phyloP scores from a whole-genome alignment of 2,888 invertebrate species.

The Antheraea assamensis region DNA sequence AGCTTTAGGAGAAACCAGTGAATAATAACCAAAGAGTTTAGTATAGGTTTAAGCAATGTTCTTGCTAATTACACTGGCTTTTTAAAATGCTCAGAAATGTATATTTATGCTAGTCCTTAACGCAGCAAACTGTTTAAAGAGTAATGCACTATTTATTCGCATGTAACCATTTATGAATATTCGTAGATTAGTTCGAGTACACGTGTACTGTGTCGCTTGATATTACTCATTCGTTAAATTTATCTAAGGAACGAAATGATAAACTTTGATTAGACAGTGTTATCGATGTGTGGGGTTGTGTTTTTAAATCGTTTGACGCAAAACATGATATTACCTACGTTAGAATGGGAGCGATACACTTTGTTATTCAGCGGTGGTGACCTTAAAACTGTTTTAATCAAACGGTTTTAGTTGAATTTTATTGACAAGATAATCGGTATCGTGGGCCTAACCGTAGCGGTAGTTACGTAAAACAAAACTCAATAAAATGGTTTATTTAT shows the following conservation, averaged over 20 bases:
- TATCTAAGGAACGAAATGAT: slow-evolving; percentile 47
- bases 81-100: slow-evolving; percentile 47
- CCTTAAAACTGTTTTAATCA: slow-evolving; percentile 14
- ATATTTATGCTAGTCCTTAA: slow-evolving; percentile 71
- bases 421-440: slow-evolving; percentile 39
- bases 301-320: slow-evolving; percentile 50
- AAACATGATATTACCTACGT: slow-evolving; percentile 43
- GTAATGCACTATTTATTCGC: slow-evolving; percentile 60
- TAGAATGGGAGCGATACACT: slow-evolving; percentile 40
- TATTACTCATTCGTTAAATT: slow-evolving; percentile 58
- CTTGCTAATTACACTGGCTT: slow-evolving; percentile 51
- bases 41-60: slow-evolving; percentile 45
- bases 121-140: slow-evolving; percentile 62
- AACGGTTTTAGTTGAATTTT: slow-evolving; percentile 34
- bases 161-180: slow-evolving; percentile 56
- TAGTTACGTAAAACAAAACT: neutral
- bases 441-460: slow-evolving; percentile 45
- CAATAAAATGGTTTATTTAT: neutral
- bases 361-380: slow-evolving; percentile 30
- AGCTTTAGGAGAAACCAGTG: slow-evolving; percentile 66
- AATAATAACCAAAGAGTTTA: slow-evolving; percentile 76
- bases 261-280: slow-evolving; percentile 51
- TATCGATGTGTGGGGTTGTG: slow-evolving; percentile 38
- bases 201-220: slow-evolving; percentile 48
- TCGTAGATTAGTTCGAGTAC: slow-evolving; percentile 46